phyloP scores from a whole-genome alignment of 1,140 invertebrate species.

The Drosophila chauvacae region DNA sequence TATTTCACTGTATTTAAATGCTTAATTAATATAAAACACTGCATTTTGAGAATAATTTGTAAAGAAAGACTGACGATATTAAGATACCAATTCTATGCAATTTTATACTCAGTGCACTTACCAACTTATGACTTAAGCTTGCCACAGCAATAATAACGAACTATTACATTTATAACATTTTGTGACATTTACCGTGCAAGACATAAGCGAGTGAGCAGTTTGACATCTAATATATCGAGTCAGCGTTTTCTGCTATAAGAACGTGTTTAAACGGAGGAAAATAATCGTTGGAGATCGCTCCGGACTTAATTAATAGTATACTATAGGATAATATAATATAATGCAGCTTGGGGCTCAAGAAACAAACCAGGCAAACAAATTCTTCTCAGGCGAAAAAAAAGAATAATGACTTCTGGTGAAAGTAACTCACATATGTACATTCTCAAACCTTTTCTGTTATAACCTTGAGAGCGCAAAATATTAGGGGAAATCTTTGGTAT shows the following conservation, averaged over 20 bases:
- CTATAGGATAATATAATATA: not conserved
- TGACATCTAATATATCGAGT: slow-evolving; percentile 3
- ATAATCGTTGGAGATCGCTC: not conserved
- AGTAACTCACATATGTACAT: not conserved
- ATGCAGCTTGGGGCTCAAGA: not conserved
- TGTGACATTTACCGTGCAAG: not conserved
- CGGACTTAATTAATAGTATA: not conserved
- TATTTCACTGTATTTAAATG: not conserved
- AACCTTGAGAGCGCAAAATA: not conserved
- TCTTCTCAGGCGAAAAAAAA: not conserved
- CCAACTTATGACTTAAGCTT: not conserved
- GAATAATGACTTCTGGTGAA: not conserved
- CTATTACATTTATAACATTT: not conserved
- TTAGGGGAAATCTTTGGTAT: not conserved
- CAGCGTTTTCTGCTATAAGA: not conserved
- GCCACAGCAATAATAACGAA: not conserved
- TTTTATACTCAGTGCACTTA: not conserved
- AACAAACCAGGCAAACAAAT: not conserved
- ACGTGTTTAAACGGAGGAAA: not conserved
- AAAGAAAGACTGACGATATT: not conserved
- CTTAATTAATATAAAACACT: not conserved
- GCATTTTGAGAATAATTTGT: not conserved
- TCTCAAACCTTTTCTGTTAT: not conserved
- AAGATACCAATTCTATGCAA: not conserved
- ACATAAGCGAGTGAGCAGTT: not conserved